A percentile compares a stretch with the other conserved stretches of the same genome.
Conservation (phyloP, 2,113 vertebrate genomes). For the Psettodes erumei region DNA sequence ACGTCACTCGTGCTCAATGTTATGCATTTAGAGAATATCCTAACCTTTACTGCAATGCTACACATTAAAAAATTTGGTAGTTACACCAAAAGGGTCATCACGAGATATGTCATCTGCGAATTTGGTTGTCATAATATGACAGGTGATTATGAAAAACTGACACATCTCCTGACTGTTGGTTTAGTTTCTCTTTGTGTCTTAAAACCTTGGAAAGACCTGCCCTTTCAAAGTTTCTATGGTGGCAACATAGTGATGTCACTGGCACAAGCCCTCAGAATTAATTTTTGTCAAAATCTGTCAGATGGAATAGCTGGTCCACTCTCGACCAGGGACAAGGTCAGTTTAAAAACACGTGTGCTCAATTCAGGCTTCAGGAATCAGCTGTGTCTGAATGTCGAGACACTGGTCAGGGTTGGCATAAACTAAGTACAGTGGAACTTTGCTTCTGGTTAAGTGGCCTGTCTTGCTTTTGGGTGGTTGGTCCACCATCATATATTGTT, state of each 20-base stretch:
- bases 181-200: background rate
- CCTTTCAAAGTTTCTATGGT: background rate
- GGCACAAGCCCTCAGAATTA: background rate
- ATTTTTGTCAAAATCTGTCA: background rate
- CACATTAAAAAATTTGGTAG: background rate
- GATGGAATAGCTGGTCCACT: background rate
- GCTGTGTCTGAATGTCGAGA: no score
- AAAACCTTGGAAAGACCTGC: background rate
- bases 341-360: no score
- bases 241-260: background rate
- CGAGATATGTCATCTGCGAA: background rate
- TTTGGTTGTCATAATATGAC: background rate
- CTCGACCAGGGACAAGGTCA: background rate
- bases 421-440: no score
- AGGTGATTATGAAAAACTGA: background rate
- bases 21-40: background rate
- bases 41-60: background rate
- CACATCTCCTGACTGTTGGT: background rate
- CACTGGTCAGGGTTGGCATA: no score
- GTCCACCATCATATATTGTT: no score
- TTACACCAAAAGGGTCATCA: background rate
- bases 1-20: conserved; percentile 28
- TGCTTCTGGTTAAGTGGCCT: no score
- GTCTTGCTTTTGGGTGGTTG: no score
- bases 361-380: no score